These are phyloP conservation scores for Psilopsiagon aurifrons DNA, from an alignment of 2,113 vertebrate genomes.

Conservation along the genomic window DNA sequence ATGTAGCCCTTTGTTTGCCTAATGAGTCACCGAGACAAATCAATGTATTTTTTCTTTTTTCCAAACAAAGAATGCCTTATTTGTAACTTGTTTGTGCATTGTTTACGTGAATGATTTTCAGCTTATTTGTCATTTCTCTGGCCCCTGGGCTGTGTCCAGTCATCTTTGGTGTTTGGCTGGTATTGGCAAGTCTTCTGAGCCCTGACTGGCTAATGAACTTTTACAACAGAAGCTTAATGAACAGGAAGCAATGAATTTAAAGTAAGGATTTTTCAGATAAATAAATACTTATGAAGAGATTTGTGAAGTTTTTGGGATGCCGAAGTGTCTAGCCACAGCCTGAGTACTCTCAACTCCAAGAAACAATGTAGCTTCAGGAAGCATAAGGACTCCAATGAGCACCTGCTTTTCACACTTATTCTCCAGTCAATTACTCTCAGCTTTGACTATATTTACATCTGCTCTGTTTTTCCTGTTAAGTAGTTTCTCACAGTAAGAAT, in stretches of 20 bases:
- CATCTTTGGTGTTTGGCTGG: background rate
- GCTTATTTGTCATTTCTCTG: background rate
- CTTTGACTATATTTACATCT: background rate
- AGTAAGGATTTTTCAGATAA: slow-evolving; percentile 8
- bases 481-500: background rate
- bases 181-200: background rate
- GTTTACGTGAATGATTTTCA: background rate
- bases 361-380: background rate
- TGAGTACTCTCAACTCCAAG: background rate
- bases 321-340: background rate
- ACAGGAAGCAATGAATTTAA: background rate
- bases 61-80: background rate
- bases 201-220: background rate
- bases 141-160: background rate
- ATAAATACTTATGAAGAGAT: background rate
- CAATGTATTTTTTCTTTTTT: background rate
- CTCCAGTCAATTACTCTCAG: background rate
- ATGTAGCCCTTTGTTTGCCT: slow-evolving; percentile 26
- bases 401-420: background rate
- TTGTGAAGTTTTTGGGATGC: background rate
- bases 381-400: background rate
- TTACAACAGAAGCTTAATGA: background rate
- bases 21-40: background rate
- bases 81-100: background rate
- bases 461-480: background rate